Percentiles rank a stretch among this genome's conserved stretches.
Conservation (phyloP, 2,888 invertebrate species). For the Pristionchus mayeri region DNA sequence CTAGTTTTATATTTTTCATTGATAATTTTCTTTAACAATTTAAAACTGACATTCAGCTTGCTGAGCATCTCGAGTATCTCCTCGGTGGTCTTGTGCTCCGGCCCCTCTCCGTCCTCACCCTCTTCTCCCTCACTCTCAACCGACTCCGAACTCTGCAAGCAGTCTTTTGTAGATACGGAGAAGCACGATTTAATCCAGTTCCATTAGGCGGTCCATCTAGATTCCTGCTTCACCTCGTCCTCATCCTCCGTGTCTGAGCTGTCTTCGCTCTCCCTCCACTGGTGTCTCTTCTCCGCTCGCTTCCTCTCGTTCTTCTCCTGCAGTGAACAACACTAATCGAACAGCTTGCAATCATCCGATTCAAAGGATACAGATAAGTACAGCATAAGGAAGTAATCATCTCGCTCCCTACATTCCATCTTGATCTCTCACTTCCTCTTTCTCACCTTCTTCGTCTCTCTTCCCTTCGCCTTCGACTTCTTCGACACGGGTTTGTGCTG, state of each 20-base stretch:
- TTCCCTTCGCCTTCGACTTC: slow-evolving; percentile 31
- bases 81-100: not conserved
- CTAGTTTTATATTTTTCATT: no score
- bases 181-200: no score
- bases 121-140: not conserved
- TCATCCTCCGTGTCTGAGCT: not conserved
- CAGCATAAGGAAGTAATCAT: no score
- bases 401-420: no score
- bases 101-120: not conserved
- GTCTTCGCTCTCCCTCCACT: not conserved
- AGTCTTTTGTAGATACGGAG: no score
- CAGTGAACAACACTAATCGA: no score
- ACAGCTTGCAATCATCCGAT: no score
- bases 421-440: no score
- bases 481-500: not conserved
- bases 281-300: slow-evolving; percentile 53
- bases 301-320: slow-evolving; percentile 50
- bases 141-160: not conserved
- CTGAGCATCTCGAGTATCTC: slow-evolving; percentile 46
- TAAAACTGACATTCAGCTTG: slow-evolving; percentile 6
- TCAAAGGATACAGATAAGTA: no score
- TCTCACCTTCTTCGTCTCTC: slow-evolving; percentile 41
- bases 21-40: no score
- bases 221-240: not conserved
- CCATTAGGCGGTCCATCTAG: no score